Base-by-base conservation (phyloP, 2,113 vertebrate species). In the Xenus cinereus region DNA sequence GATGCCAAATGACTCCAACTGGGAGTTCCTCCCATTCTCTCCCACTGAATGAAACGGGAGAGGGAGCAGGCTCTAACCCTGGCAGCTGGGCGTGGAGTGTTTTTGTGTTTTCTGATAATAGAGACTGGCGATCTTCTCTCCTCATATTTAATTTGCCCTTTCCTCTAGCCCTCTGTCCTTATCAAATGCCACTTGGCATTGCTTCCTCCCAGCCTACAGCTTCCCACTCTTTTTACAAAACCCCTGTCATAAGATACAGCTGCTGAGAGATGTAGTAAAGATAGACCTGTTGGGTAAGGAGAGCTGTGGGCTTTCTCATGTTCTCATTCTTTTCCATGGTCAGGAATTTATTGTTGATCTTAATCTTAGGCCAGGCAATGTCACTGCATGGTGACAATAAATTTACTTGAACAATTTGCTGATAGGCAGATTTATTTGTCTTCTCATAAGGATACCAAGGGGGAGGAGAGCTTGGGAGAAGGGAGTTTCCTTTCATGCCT, bases 261-360 rank as follows among this genome's bases (percentile, higher is more conserved):
- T 96, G 93, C 88, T 93, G 95, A 95, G 91, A 93, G 90, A 95
- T 96, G 95, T 86, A 95, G 96, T 96, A 96, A 96, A 97, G 97
- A 96, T 97, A 89, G 66, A 72, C 32, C 93, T 94, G 87, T 33
- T 92, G 89, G 69, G 90, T 53, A 90, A 92, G 95, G 82, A 95
- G 66, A 80, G 92, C 89, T 51, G 12, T 80, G 72, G 81, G 74
- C 91, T 89, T 94, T 95, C 91, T 90, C 90, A 89, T 75, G 92
- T 71, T 62, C 92, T 90, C 87, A 77, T 83, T 93, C 93, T 94
- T 91, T 45, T 86, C 87, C 84, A 24, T 5, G 56, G 62, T 30
- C 94, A 97, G 96, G 96, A 96, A 97, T 97, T 96, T 95, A 97
- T 79, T 78, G 95, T 85, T 89, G 97, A 97, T 97, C 87, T 80